Percentiles rank a stretch among this genome's conserved stretches.
These are phyloP conservation scores for Brienomyrus brachyistius DNA, from an alignment of 2,113 vertebrate genomes.

Conservation along the genomic window DNA sequence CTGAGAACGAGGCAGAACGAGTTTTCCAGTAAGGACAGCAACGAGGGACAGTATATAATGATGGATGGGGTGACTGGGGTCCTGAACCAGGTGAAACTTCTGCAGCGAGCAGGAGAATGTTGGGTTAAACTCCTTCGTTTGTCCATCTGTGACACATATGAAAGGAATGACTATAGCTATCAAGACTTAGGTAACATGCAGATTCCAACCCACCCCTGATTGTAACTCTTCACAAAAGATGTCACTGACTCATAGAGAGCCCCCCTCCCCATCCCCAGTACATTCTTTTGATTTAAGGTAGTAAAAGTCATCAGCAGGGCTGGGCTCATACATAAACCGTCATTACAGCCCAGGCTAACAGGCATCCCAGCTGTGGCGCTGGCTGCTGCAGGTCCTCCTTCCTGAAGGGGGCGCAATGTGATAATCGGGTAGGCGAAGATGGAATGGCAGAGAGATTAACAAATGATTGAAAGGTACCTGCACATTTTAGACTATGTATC, in stretches of 20 bases:
- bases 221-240: neutral
- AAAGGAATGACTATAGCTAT: neutral
- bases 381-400: conserved; percentile 49
- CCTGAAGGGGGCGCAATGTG: neutral
- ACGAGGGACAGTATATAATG: neutral
- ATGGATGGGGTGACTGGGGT: neutral
- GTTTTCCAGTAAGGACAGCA: neutral
- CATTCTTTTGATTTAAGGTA: conserved; percentile 34
- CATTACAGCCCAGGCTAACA: conserved; percentile 38
- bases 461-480: neutral
- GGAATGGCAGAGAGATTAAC: neutral
- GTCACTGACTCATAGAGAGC: neutral
- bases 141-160: neutral
- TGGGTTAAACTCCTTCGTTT: neutral
- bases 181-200: neutral
- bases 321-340: conserved; percentile 14
- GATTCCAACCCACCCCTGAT: neutral
- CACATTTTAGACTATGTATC: neutral
- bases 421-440: neutral
- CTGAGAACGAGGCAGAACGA: neutral
- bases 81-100: neutral
- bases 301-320: conserved; percentile 26
- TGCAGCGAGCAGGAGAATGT: neutral
- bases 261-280: neutral
- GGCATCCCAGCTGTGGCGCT: conserved; percentile 46